These are phyloP conservation scores for Mythimna lalbum DNA, from an alignment of 2,888 invertebrate genomes.

Conservation along the genomic window DNA sequence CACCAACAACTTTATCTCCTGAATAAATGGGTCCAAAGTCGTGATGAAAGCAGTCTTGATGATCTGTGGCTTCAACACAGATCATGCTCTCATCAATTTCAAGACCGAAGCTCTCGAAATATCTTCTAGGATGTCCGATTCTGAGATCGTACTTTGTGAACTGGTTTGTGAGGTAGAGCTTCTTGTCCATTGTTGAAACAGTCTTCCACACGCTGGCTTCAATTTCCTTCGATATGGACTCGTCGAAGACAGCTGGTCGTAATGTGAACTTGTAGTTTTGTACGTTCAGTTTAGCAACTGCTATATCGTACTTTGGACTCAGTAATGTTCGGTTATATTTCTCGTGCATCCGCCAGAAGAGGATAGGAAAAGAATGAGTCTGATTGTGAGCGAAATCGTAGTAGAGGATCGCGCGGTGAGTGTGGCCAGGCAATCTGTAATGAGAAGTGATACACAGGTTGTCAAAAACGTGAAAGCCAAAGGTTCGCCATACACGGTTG, in stretches of 20 bases:
- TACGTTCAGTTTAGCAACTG: constrained; percentile 79
- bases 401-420: constrained; percentile 78
- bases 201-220: constrained; percentile 53
- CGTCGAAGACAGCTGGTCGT: constrained; percentile 30
- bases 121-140: constrained; percentile 12
- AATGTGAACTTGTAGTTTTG: constrained; percentile 61
- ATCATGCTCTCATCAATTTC: constrained; percentile 41
- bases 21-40: constrained; percentile 46
- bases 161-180: constrained; percentile 41
- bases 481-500: too few species aligned
- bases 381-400: constrained; percentile 77
- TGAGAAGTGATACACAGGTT: not conserved
- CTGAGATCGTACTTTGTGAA: constrained; percentile 39
- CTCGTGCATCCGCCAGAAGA: constrained; percentile 82
- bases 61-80: constrained; percentile 28
- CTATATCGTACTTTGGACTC: constrained; percentile 77
- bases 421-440: constrained; percentile 66
- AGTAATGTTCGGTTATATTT: constrained; percentile 71
- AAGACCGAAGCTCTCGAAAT: constrained; percentile 43
- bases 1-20: constrained; percentile 42
- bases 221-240: not conserved
- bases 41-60: constrained; percentile 38
- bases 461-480: not conserved
- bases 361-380: constrained; percentile 77
- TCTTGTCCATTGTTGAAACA: constrained; percentile 41